Base-by-base conservation (phyloP, 2,888 invertebrate genomes). In the Rhingia campestris region DNA sequence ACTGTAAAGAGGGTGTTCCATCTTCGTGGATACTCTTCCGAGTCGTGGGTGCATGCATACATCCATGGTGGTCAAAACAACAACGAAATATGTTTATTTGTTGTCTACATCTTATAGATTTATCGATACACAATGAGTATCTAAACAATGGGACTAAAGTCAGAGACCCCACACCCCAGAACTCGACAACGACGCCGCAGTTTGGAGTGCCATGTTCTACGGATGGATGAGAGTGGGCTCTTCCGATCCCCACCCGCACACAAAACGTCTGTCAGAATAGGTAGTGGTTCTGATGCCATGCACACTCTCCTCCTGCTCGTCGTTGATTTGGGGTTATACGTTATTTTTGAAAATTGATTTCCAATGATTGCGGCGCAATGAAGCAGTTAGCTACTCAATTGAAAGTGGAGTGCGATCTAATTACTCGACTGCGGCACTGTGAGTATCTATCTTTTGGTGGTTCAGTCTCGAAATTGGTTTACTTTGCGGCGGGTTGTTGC, bases 261-360 rank as follows among this genome's bases (percentile, higher is more conserved):
- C 51, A n/a, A 5, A 14, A 35, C 54, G 10, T 49, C 14, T 58
- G 56, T 37, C 41, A 37, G 39, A 58, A 51, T 58, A 51, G 59
- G 59, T 49, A 59, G 70, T 70, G 37, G 22, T 61, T 12, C 12
- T 37, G 37, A 12, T 49, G 4, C 43, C 43, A 12, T 9, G 22
- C 10, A 10, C 41, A 7, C 59, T 32, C 12, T 39, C 39, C n/a
- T 69, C 45, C 22, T 22, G 35, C 6, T 32, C 39, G 14, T 6
- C 30, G 41, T 30, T 51, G 37, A 10, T 37, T 69, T 33, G 49
- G 9, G 45, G 6, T 58, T 56, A 58, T 63, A 61, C 61, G 59
- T 72, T 33, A 41, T 33, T 72, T 72, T 49, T 30, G 43, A 54
- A 61, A 53, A 73, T 73, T 63, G 53, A 73, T 73, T 73, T 53